Percentiles rank a stretch among this genome's conserved stretches.
phyloP scores from a whole-genome alignment of 2,888 invertebrate genomes.

The Cenopis cana region DNA sequence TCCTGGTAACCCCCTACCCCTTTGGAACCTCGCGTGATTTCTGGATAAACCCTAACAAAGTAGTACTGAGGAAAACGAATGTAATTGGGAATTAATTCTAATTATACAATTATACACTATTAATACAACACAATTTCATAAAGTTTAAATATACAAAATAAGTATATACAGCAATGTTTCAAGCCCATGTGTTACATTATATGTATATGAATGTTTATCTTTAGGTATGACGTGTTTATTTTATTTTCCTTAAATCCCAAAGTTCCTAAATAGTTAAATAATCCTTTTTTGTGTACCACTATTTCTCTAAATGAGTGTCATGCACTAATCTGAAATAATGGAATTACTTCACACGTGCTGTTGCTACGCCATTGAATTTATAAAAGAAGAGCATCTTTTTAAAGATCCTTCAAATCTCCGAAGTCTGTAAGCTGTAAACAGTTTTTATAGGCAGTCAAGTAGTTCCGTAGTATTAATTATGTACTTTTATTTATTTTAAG shows the following conservation, averaged over 20 bases:
- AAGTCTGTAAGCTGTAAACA: conserved; percentile 44
- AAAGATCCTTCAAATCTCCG: conserved; percentile 9
- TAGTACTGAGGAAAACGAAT: too few species aligned
- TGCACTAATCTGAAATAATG: too few species aligned
- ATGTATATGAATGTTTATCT: not conserved
- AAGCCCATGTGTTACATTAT: not conserved
- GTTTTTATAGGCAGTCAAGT: conserved; percentile 54
- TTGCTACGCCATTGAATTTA: not conserved
- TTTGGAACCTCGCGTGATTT: too few species aligned
- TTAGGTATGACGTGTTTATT: not conserved
- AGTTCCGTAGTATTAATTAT: conserved; percentile 43
- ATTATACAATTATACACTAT: too few species aligned
- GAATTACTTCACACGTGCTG: not conserved
- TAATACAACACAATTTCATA: too few species aligned
- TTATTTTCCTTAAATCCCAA: too few species aligned
- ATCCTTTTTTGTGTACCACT: too few species aligned
- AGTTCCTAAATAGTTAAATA: too few species aligned
- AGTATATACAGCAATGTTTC: not conserved
- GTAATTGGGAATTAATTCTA: not conserved
- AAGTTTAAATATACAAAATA: too few species aligned
- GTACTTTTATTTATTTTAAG: conserved; percentile 53
- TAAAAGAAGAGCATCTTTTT: not conserved
- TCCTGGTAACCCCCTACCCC: too few species aligned
- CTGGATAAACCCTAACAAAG: too few species aligned
- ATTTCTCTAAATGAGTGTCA: too few species aligned